Percentiles rank a stretch among this genome's conserved stretches.
These are phyloP conservation scores for Onychomys torridus DNA, from an alignment of 2,797 vertebrate species.

Conservation along the genomic window DNA sequence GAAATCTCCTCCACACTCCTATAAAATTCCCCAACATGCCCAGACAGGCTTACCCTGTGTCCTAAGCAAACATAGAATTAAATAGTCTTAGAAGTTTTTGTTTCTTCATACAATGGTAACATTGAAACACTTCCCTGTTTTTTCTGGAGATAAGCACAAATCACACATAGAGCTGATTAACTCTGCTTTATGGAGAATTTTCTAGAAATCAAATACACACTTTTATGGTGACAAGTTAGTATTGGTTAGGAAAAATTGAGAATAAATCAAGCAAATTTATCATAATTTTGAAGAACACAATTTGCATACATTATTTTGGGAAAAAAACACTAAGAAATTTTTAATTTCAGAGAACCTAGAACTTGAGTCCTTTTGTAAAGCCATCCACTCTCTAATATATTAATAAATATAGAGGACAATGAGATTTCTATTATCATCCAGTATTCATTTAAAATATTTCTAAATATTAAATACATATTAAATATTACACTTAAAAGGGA, in stretches of 20 bases:
- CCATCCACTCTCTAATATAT: neutral
- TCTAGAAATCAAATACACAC: neutral
- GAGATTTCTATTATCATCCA: neutral
- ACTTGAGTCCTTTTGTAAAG: neutral
- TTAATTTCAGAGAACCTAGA: neutral
- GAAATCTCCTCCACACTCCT: neutral
- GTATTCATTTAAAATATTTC: slow-evolving; percentile 17
- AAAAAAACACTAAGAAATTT: neutral
- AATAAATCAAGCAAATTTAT: neutral
- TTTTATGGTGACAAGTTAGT: neutral
- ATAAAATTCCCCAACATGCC: neutral
- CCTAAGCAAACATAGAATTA: neutral
- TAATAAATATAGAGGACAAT: neutral
- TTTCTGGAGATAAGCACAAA: neutral
- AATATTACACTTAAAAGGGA: neutral
- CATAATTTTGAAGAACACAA: neutral
- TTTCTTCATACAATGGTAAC: neutral
- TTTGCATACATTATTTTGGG: neutral
- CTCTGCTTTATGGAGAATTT: neutral
- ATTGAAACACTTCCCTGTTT: neutral
- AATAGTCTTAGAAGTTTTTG: neutral
- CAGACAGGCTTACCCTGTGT: neutral
- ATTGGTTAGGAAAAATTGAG: neutral
- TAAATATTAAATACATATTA: neutral
- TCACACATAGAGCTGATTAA: neutral